These are phyloP conservation scores for Zaprionus nigranus DNA, from an alignment of 1,140 invertebrate genomes.

Conservation along the genomic window DNA sequence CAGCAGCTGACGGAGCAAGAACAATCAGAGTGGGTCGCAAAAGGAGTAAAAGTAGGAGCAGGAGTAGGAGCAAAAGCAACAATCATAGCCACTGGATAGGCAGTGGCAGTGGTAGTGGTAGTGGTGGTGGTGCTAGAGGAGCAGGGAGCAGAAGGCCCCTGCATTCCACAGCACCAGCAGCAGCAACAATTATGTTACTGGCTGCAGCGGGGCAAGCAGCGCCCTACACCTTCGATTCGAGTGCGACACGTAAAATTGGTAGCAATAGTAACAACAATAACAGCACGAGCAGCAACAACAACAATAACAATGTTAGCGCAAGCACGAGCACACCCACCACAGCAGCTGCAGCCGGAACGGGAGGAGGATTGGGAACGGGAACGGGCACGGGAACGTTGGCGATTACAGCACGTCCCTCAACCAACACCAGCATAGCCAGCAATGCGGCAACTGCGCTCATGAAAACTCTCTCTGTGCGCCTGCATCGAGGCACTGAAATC, in stretches of 20 bases:
- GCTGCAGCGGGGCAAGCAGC: constrained; percentile 68
- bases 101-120: background rate
- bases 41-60: constrained; percentile 1
- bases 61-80: constrained; percentile 10
- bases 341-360: constrained; percentile 10
- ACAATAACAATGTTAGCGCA: constrained; percentile 57
- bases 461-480: constrained; percentile 82
- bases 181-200: constrained; percentile 64
- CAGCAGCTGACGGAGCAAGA: constrained; percentile 49
- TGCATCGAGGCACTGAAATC: constrained; percentile 86
- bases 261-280: constrained; percentile 49
- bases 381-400: constrained; percentile 47
- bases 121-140: too few relatives aligned
- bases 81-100: background rate
- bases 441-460: constrained; percentile 65
- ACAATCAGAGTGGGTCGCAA: constrained; percentile 22
- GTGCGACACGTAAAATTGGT: constrained; percentile 41
- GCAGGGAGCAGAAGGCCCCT: constrained; percentile 11
- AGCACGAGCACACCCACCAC: constrained; percentile 55
- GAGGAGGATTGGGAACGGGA: constrained; percentile 6
- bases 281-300: constrained; percentile 36
- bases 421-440: constrained; percentile 35
- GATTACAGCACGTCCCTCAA: constrained; percentile 42
- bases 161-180: constrained; percentile 15
- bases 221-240: constrained; percentile 54